These are phyloP conservation scores for Odontomyia ornata DNA, from an alignment of 2,888 invertebrate genomes.

Conservation along the genomic window DNA sequence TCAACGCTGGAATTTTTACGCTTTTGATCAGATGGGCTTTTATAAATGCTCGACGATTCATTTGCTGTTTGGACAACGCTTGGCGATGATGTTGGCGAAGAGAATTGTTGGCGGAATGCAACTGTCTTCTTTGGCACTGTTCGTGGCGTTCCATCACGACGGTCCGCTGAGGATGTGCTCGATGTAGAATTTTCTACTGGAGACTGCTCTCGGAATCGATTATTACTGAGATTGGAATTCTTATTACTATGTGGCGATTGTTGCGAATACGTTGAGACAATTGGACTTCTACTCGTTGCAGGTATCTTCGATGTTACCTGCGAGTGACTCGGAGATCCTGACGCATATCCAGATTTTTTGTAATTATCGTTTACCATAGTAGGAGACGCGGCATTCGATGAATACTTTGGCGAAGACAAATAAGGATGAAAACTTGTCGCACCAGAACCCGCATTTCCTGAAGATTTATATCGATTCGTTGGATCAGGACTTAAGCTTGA, in stretches of 20 bases:
- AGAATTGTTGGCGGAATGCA: conserved; percentile 62
- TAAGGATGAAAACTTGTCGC: conserved; percentile 51
- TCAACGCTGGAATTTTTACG: conserved; percentile 39
- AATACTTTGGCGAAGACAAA: conserved; percentile 53
- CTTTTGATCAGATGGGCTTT: conserved; percentile 47
- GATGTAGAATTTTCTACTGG: conserved; percentile 31
- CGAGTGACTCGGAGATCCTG: conserved; percentile 53
- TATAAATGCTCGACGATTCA: conserved; percentile 28
- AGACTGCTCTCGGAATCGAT: conserved; percentile 28
- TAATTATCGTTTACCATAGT: conserved; percentile 47
- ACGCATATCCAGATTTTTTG: conserved; percentile 52
- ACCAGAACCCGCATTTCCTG: conserved; percentile 43
- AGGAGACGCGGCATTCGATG: conserved; percentile 53
- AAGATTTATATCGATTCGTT: conserved; percentile 47
- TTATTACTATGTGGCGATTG: conserved; percentile 41
- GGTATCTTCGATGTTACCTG: conserved; percentile 23
- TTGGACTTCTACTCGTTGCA: conserved; percentile 36
- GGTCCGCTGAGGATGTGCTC: conserved; percentile 36
- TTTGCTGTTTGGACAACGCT: conserved; percentile 10
- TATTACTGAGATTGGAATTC: conserved; percentile 20
- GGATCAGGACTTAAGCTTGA: conserved; percentile 51
- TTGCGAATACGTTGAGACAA: conserved; percentile 35
- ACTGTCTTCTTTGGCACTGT: conserved; percentile 63
- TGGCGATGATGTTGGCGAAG: conserved; percentile 60
- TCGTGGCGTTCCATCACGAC: conserved; percentile 58